Percentiles rank a stretch among this genome's conserved stretches.
phyloP scores from a whole-genome alignment of 1,140 invertebrate genomes.

The Nautilus pompilius region DNA sequence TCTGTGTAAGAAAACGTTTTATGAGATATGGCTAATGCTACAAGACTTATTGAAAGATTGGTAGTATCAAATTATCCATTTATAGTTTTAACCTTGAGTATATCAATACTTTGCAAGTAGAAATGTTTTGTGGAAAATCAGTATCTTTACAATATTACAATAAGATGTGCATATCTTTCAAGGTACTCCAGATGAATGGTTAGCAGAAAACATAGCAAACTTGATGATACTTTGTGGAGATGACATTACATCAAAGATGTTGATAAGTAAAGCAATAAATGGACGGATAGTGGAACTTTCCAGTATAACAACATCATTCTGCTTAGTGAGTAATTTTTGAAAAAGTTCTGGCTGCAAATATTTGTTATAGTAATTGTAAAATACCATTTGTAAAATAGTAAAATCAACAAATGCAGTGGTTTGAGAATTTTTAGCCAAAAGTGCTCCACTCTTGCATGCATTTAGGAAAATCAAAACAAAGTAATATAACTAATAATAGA shows the following conservation, averaged over 20 bases:
- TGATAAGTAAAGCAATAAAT: conserved; percentile 54
- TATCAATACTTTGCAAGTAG: neutral
- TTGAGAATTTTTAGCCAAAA: no score
- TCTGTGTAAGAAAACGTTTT: no score
- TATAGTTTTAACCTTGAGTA: neutral
- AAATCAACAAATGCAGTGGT: no score
- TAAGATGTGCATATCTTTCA: conserved; percentile 2
- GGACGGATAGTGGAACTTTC: conserved; percentile 46
- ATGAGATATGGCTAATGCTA: no score
- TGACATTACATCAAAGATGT: conserved; percentile 43
- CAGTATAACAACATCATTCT: conserved; percentile 46
- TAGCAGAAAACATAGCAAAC: conserved; percentile 49
- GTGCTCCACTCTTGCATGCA: no score
- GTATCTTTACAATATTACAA: neutral
- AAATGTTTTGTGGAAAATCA: neutral
- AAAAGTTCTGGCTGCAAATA: no score
- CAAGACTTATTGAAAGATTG: neutral
- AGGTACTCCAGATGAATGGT: conserved; percentile 54
- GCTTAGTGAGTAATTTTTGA: conserved; percentile 40
- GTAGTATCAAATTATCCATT: neutral
- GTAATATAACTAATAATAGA: no score
- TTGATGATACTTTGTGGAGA: conserved; percentile 50
- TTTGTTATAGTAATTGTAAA: no score
- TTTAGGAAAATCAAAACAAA: no score
- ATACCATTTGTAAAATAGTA: no score